Evolutionary conservation across 2,888 invertebrate species (phyloP), one percentile per base, ranked within the genome.

Genomic region (Catocala sponsa): DNA sequence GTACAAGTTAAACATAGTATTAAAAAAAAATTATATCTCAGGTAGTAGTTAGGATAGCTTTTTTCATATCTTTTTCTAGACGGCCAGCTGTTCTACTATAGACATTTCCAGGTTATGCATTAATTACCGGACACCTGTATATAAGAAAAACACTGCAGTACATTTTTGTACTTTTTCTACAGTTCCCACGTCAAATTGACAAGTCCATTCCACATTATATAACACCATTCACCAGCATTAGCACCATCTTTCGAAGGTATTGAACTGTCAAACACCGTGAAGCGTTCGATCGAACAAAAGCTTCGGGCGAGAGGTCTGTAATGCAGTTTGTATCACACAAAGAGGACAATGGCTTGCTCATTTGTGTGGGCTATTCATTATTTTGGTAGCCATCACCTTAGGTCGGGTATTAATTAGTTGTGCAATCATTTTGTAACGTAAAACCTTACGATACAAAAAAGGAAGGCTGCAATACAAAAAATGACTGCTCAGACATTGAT

Each of bases 231-330:
- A 51, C 51, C 12, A 6, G 11, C 46, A 49, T 42, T 13, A 48
- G 10, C 35, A 41, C 9, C 11, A 6, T 41, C 6, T 7, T 13
- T 6, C 35, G 35, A 9, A 42, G 47, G 25, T 47, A 53, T 59
- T 33, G 52, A 41, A 41, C 41, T 53, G 32, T 33, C 41, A 15
- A 41, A 41, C 35, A 32, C 33, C 7, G 5, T 11, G 11, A 46
- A 11, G 41, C 32, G 25, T 11, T 57, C 50, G 33, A 10, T 51
- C 35, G 42, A 47, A 59, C 42, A 52, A 59, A 58, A 47, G 50
- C 25, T 15, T 13, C 35, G 10, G 9, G 42, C 42, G 59, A 53
- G 48, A 59, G 53, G 42, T 33, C 33, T 35, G 11, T 13, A 6
- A 41, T 53, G 41, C 9, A 48, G 41, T 6, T 42, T 5, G n/a